Evolutionary conservation across 1,140 invertebrate genomes (phyloP).

Genomic region (Asobara japonica): DNA sequence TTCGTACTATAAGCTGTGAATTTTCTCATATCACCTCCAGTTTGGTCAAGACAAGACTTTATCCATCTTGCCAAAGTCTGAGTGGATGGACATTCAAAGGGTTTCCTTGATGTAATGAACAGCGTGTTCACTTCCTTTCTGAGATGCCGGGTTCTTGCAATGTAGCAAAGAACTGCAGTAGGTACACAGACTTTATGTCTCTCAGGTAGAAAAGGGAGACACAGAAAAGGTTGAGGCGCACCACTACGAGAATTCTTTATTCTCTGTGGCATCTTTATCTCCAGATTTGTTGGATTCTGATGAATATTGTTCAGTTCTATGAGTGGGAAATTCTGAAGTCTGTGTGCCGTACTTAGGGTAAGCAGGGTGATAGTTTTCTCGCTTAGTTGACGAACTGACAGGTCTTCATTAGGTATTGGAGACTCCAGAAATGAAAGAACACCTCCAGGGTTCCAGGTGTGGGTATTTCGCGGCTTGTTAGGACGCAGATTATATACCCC

Average conservation of each 20-base stretch:
- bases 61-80: conserved; percentile 31
- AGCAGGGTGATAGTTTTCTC: background rate
- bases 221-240: conserved; percentile 18
- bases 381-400: background rate
- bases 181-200: conserved; percentile 26
- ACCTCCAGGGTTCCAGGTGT: background rate
- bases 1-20: conserved; percentile 22
- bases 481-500: background rate
- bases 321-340: background rate
- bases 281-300: background rate
- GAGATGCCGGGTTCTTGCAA: background rate
- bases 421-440: background rate
- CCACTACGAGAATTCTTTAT: conserved; percentile 29
- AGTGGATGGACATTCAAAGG: background rate
- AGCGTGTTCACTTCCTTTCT: background rate
- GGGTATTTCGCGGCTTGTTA: background rate
- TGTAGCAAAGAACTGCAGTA: conserved; percentile 2
- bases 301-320: background rate
- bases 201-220: conserved; percentile 4
- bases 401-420: background rate
- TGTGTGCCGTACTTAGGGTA: background rate
- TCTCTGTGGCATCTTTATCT: background rate
- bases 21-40: background rate
- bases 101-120: conserved; percentile 23
- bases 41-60: conserved; percentile 1